Percentiles rank a stretch among this genome's conserved stretches.
Evolutionary conservation across 2,113 vertebrate species (phyloP).

Genomic region (Xiphorhynchus elegans): DNA sequence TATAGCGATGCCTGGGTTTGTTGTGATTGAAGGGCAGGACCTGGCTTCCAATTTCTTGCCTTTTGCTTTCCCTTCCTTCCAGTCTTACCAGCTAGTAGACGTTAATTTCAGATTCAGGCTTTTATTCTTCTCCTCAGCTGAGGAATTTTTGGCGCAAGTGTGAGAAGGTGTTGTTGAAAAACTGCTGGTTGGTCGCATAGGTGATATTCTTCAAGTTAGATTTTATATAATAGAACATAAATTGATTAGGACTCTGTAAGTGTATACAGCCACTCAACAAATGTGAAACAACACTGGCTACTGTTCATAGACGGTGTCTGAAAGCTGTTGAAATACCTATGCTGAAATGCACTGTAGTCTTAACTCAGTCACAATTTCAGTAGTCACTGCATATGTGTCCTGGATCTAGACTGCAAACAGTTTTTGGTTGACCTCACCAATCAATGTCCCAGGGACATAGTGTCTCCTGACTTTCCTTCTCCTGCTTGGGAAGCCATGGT

Average conservation of each 20-base stretch:
- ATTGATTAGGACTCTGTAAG: not conserved
- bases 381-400: not conserved
- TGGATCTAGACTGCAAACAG: not conserved
- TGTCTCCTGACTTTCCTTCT: not conserved
- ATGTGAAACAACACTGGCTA: fast-evolving
- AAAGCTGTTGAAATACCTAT: not conserved
- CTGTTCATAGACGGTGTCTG: not conserved
- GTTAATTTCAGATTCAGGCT: not conserved
- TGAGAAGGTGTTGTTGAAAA: not conserved
- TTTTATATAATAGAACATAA: not conserved
- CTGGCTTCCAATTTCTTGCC: not conserved
- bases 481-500: not conserved
- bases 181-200: not conserved
- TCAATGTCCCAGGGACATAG: not conserved
- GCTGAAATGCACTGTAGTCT: not conserved
- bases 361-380: not conserved
- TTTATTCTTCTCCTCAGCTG: not conserved
- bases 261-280: not conserved
- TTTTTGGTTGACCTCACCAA: not conserved
- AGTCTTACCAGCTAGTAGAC: not conserved
- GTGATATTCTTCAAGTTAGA: not conserved
- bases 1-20: not conserved
- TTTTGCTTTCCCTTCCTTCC: not conserved
- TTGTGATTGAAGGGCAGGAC: not conserved
- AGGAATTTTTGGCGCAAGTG: not conserved